Conservation (phyloP, 2,888 invertebrate genomes). For the Keiferia lycopersicella region DNA sequence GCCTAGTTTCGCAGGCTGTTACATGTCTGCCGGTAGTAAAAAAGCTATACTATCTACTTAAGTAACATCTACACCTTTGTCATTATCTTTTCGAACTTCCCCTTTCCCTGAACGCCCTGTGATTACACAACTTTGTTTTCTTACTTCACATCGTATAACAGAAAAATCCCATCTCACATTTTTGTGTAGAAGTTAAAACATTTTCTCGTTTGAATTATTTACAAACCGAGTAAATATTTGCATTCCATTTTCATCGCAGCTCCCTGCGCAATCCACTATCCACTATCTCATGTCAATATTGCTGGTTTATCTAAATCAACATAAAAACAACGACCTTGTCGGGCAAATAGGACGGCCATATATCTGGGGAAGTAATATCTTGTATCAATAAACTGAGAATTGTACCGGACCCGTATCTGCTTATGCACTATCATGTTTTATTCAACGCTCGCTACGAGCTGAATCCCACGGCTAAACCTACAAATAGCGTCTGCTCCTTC, state of each 20-base stretch:
- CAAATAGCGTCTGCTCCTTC: slow-evolving; percentile 21
- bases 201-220: not conserved
- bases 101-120: too few relatives aligned
- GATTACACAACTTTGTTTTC: too few relatives aligned
- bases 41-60: too few relatives aligned
- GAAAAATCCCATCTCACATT: not conserved
- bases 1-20: too few relatives aligned
- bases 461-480: slow-evolving; percentile 21
- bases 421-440: slow-evolving; percentile 28
- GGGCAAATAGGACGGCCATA: slow-evolving; percentile 4
- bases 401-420: slow-evolving; percentile 18
- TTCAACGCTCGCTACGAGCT: slow-evolving; percentile 24
- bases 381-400: slow-evolving; percentile 26
- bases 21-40: too few relatives aligned
- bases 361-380: slow-evolving; percentile 26
- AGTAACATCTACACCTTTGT: too few relatives aligned
- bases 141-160: too few relatives aligned
- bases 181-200: not conserved
- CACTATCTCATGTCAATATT: slow-evolving; percentile 8
- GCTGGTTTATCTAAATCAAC: slow-evolving; percentile 19
- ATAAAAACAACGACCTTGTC: slow-evolving; percentile 10
- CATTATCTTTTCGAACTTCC: too few relatives aligned
- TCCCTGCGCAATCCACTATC: not conserved
- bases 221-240: not conserved
- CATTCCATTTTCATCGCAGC: slow-evolving; percentile 9